Conservation (phyloP, 2,113 vertebrate genomes). For the Struthidea cinerea region DNA sequence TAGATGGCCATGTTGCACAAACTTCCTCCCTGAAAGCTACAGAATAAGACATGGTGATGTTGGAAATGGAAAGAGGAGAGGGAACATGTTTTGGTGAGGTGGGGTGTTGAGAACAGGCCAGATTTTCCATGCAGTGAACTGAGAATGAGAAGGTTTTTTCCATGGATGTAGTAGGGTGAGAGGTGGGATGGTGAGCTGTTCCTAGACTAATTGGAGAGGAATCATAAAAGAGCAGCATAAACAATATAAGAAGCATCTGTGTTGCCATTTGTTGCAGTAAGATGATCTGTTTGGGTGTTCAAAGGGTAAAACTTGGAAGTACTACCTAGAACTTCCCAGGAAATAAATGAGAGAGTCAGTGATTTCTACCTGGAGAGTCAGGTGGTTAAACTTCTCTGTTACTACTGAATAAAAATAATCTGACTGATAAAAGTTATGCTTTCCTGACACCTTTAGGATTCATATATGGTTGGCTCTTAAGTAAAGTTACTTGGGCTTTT, state of each 20-base stretch:
- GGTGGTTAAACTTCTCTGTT: not conserved
- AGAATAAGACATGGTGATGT: too few species aligned
- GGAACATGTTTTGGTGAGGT: accelerated
- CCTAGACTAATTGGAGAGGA: not conserved
- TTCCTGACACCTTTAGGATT: not conserved
- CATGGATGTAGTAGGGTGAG: not conserved
- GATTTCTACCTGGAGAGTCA: not conserved
- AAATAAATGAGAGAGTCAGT: not conserved
- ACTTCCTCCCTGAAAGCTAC: not conserved
- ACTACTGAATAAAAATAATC: not conserved
- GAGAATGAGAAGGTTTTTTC: not conserved
- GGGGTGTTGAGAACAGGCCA: not conserved
- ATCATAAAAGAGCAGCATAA: not conserved
- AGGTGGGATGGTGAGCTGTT: not conserved
- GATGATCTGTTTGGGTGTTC: not conserved
- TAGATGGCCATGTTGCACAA: not conserved
- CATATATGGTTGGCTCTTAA: not conserved
- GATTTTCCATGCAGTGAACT: not conserved
- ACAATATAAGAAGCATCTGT: not conserved
- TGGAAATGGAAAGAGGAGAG: not conserved
- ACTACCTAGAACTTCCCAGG: not conserved
- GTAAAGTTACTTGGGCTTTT: not conserved
- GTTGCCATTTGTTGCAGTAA: not conserved
- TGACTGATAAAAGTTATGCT: not conserved
- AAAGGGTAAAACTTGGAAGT: not conserved